Evolutionary conservation across 2,888 invertebrate species (phyloP).

Genomic region (Cerceris ruficornis): DNA sequence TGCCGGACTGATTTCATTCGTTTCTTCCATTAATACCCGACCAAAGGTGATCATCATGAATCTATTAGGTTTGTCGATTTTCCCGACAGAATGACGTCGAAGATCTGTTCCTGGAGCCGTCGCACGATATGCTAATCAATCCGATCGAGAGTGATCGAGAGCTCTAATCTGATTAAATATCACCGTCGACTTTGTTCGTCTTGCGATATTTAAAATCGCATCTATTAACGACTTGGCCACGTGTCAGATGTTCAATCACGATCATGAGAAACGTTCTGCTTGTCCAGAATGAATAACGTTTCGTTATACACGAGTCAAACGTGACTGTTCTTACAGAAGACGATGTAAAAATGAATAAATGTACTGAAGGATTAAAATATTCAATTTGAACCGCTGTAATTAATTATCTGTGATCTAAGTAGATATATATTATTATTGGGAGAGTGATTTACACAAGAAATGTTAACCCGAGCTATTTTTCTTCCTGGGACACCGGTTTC

Average conservation of each 20-base stretch:
- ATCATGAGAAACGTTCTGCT: background rate
- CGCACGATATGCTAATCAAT: slow-evolving; percentile 21
- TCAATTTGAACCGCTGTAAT: too few species aligned
- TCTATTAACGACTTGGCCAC: background rate
- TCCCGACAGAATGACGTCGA: slow-evolving; percentile 19
- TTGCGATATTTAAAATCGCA: background rate
- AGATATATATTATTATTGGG: too few species aligned
- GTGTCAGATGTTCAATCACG: background rate
- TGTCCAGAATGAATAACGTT: background rate
- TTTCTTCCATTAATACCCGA: slow-evolving; percentile 19
- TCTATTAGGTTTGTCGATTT: slow-evolving; percentile 44
- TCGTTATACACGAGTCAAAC: too few species aligned
- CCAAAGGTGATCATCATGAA: slow-evolving; percentile 44
- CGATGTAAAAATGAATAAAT: too few species aligned
- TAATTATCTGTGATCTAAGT: too few species aligned
- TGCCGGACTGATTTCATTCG: slow-evolving; percentile 65
- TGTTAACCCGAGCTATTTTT: too few species aligned
- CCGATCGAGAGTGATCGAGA: slow-evolving; percentile 30
- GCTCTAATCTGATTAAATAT: slow-evolving; percentile 29
- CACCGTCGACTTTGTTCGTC: background rate
- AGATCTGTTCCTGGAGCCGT: background rate
- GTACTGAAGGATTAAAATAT: too few species aligned
- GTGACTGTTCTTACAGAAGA: too few species aligned
- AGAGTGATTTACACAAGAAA: too few species aligned
- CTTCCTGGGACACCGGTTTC: too few species aligned